phyloP scores from a whole-genome alignment of 2,888 invertebrate genomes.

The Macropis europaea region DNA sequence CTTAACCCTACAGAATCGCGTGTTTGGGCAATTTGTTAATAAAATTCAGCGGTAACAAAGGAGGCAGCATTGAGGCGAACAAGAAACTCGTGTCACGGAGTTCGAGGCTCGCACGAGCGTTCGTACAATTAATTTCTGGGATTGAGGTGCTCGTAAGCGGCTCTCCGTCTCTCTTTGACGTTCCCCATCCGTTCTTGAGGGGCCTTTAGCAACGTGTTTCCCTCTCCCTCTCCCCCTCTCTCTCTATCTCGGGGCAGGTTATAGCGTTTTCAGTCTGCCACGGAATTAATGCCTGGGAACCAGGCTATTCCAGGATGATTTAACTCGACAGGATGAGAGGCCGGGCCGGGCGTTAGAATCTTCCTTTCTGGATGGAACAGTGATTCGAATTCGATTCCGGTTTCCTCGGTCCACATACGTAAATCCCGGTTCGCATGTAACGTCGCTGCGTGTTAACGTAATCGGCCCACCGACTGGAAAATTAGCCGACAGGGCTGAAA shows the following conservation, averaged over 20 bases:
- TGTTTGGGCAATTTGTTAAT: too few species aligned
- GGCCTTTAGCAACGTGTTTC: constrained; percentile 6
- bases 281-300: constrained; percentile 51
- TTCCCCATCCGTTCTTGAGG: not conserved
- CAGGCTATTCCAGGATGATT: constrained; percentile 48
- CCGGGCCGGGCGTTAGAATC: constrained; percentile 17
- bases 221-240: not conserved
- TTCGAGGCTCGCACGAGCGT: constrained; percentile 12
- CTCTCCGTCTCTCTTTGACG: not conserved
- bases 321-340: constrained; percentile 40
- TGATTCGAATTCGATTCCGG: constrained; percentile 49
- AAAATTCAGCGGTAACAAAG: too few species aligned
- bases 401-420: constrained; percentile 22
- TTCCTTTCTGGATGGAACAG: constrained; percentile 32
- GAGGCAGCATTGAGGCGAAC: not conserved
- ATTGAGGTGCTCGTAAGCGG: constrained; percentile 29
- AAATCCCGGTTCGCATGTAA: constrained; percentile 43
- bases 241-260: constrained; percentile 4
- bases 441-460: constrained; percentile 40
- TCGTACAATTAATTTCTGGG: constrained; percentile 38
- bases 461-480: constrained; percentile 46
- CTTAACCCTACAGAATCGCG: too few species aligned
- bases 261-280: constrained; percentile 37
- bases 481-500: constrained; percentile 46
- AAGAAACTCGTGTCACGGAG: constrained; percentile 36